These are phyloP conservation scores for Trissolcus basalis DNA, from an alignment of 1,140 invertebrate species.

Conservation along the genomic window DNA sequence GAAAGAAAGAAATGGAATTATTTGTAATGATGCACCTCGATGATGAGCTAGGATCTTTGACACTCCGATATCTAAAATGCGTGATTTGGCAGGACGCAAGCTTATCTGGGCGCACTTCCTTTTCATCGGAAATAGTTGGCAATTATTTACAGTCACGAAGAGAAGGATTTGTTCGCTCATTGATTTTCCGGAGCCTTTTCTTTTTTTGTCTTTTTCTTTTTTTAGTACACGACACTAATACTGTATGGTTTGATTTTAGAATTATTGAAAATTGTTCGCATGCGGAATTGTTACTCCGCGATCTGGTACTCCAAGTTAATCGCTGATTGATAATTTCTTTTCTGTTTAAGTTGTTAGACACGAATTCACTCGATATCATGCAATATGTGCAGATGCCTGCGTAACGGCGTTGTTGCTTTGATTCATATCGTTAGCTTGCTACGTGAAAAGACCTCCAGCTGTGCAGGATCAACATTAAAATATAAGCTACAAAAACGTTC, in stretches of 20 bases:
- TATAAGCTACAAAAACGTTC: slow-evolving; percentile 42
- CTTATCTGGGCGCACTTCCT: not conserved
- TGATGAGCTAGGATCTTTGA: not conserved
- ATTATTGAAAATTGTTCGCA: slow-evolving; percentile 20
- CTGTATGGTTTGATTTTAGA: no score
- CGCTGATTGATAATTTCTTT: not conserved
- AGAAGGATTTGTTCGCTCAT: slow-evolving; percentile 9
- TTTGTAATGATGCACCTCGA: no score
- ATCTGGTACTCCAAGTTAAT: no score
- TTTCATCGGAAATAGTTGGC: slow-evolving; percentile 15
- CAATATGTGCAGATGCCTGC: slow-evolving; percentile 8
- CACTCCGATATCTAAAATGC: not conserved
- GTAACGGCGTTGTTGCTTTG: slow-evolving; percentile 36
- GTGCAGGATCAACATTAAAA: slow-evolving; percentile 39
- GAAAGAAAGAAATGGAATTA: no score
- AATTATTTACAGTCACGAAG: slow-evolving; percentile 31
- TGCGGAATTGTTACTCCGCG: slow-evolving; percentile 6
- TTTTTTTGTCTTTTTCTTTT: not conserved
- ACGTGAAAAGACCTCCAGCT: slow-evolving; percentile 50
- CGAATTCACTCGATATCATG: slow-evolving; percentile 32
- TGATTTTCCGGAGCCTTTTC: slow-evolving; percentile 7
- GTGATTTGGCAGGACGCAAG: slow-evolving; percentile 5
- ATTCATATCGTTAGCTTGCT: slow-evolving; percentile 49
- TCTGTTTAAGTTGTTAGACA: slow-evolving; percentile 18
- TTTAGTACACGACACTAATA: no score